Conservation (phyloP, 2,888 invertebrate genomes). For the Acleris laterana region DNA sequence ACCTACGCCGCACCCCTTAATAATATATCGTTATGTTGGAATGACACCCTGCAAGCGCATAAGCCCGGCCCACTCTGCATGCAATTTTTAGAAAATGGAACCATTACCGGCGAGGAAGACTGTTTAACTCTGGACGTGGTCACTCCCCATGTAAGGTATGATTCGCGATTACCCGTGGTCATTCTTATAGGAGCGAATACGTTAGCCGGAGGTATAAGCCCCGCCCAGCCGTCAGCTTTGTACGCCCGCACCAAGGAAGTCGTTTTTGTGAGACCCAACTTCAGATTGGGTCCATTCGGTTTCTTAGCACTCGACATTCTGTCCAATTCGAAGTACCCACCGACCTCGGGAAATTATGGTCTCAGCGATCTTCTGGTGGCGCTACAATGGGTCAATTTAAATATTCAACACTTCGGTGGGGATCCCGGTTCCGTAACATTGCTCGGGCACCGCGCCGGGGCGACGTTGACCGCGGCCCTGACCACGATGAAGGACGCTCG, state of each 20-base stretch:
- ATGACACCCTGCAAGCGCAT: conserved; percentile 88
- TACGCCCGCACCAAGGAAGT: conserved; percentile 91
- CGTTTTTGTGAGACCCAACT: conserved; percentile 94
- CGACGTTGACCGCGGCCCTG: conserved; percentile 91
- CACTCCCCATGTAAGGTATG: conserved; percentile 92
- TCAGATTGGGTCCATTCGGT: conserved; percentile 91
- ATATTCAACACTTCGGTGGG: conserved; percentile 94
- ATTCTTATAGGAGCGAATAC: conserved; percentile 92
- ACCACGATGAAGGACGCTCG: conserved; percentile 85
- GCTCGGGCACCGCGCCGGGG: conserved; percentile 94
- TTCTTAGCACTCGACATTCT: conserved; percentile 91
- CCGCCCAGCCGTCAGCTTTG: conserved; percentile 89
- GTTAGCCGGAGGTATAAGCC: conserved; percentile 90
- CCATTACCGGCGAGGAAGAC: conserved; percentile 89
- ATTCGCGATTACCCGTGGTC: conserved; percentile 91
- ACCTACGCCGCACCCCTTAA: conserved; percentile 87
- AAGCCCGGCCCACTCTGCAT: conserved; percentile 87
- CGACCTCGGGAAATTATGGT: conserved; percentile 93
- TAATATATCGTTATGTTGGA: conserved; percentile 90
- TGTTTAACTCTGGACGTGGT: conserved; percentile 93
- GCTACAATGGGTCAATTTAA: conserved; percentile 91
- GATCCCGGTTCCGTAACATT: conserved; percentile 91
- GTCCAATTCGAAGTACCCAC: conserved; percentile 88
- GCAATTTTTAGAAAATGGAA: conserved; percentile 88
- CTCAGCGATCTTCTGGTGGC: conserved; percentile 91